Conservation (phyloP, 2,888 invertebrate genomes). For the Branchipolynoe longqiensis region DNA sequence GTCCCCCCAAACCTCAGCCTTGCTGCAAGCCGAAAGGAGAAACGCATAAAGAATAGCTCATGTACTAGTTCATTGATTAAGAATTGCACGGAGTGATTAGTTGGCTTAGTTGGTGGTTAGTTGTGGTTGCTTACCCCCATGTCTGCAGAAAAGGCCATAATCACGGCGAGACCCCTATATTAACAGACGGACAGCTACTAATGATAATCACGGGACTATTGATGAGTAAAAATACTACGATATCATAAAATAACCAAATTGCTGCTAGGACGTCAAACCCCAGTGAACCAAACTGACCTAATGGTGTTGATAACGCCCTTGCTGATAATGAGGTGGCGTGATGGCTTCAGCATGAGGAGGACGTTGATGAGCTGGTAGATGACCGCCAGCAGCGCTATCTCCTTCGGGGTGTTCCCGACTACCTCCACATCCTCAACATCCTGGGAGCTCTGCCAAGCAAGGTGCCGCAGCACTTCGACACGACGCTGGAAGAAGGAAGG, state of each 20-base stretch:
- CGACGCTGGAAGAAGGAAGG: not conserved
- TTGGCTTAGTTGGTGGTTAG: too few species aligned
- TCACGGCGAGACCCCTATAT: too few species aligned
- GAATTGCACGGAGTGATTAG: too few species aligned
- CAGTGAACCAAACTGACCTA: slow-evolving; percentile 12
- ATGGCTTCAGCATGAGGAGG: slow-evolving; percentile 6
- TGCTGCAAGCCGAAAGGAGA: too few species aligned
- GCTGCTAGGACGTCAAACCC: too few species aligned
- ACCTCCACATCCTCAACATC: not conserved
- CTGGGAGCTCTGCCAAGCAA: not conserved
- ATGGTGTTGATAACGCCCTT: not conserved
- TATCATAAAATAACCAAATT: too few species aligned
- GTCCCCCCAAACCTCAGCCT: not conserved
- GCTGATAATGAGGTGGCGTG: not conserved
- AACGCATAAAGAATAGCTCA: too few species aligned
- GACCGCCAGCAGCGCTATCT: not conserved
- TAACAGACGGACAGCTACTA: not conserved
- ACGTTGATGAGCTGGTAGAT: not conserved
- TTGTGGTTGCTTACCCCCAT: too few species aligned
- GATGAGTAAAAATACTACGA: not conserved
- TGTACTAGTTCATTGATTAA: too few species aligned
- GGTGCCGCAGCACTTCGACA: not conserved
- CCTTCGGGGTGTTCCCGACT: not conserved
- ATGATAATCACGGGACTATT: not conserved
- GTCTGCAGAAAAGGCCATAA: not conserved